Percentiles rank a stretch among this genome's conserved stretches.
phyloP scores from a whole-genome alignment of 2,888 invertebrate genomes.

The Tipula lateralis region DNA sequence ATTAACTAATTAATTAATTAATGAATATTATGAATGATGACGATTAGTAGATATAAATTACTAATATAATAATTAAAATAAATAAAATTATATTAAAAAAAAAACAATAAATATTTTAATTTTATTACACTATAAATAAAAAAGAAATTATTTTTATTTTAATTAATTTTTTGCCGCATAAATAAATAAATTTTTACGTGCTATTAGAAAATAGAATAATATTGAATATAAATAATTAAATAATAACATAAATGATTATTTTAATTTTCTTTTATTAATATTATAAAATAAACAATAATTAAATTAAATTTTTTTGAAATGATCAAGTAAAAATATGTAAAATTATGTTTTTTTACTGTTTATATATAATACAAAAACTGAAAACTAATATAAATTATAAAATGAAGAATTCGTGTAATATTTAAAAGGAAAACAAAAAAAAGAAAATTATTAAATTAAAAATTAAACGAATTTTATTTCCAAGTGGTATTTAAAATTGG shows the following conservation, averaged over 20 bases:
- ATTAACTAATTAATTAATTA: conserved; percentile 4
- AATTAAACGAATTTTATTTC: background rate
- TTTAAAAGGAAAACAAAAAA: background rate
- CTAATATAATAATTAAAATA: conserved; percentile 11
- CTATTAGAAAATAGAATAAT: conserved; percentile 14
- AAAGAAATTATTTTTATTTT: conserved; percentile 16
- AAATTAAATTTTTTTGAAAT: background rate
- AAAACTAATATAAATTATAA: background rate
- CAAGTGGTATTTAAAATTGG: background rate
- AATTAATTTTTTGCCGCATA: conserved; percentile 6
- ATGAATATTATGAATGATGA: conserved; percentile 24
- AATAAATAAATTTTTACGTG: conserved; percentile 12
- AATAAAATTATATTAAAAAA: background rate
- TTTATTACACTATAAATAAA: conserved; percentile 6
- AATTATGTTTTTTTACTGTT: conserved; percentile 24
- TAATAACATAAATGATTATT: background rate
- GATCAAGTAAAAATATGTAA: conserved; percentile 15
- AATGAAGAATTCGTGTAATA: background rate
- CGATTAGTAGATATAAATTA: conserved; percentile 19
- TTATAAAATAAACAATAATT: conserved; percentile 7
- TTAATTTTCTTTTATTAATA: background rate
- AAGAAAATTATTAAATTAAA: conserved; percentile 2
- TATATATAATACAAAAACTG: background rate
- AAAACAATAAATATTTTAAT: conserved; percentile 24
- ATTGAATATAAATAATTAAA: background rate